phyloP scores from a whole-genome alignment of 2,888 invertebrate species.

The Lepeophtheirus nordmannii region DNA sequence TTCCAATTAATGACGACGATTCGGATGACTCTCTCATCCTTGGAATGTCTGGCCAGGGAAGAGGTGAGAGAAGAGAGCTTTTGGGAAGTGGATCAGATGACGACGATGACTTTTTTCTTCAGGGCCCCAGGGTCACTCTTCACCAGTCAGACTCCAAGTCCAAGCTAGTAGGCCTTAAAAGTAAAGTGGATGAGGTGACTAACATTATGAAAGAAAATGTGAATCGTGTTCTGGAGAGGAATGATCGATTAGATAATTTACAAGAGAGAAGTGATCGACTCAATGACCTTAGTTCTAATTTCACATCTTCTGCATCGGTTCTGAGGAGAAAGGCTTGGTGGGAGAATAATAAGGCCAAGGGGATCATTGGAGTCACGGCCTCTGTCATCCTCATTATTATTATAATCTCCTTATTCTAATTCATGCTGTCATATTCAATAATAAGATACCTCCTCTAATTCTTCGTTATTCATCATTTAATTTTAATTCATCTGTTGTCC shows the following conservation, averaged over 20 bases:
- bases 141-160: background rate
- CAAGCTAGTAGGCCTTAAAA: background rate
- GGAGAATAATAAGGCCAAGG: conserved; percentile 3
- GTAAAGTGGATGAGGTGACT: background rate
- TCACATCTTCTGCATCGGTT: background rate
- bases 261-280: conserved; percentile 1
- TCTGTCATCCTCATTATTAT: background rate
- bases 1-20: background rate
- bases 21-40: background rate
- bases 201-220: background rate
- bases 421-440: background rate
- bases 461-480: too few species aligned
- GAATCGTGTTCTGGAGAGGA: background rate
- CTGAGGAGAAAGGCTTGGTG: background rate
- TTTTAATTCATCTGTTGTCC: too few species aligned
- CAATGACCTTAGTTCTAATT: background rate
- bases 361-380: background rate
- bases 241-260: background rate
- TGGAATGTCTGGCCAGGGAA: background rate
- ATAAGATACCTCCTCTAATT: too few species aligned
- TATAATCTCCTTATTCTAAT: background rate
- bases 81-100: background rate
- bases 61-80: background rate
- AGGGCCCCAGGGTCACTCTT: background rate
- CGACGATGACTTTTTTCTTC: background rate